phyloP scores from a whole-genome alignment of 2,113 vertebrate genomes.

The Leucosticte australis region DNA sequence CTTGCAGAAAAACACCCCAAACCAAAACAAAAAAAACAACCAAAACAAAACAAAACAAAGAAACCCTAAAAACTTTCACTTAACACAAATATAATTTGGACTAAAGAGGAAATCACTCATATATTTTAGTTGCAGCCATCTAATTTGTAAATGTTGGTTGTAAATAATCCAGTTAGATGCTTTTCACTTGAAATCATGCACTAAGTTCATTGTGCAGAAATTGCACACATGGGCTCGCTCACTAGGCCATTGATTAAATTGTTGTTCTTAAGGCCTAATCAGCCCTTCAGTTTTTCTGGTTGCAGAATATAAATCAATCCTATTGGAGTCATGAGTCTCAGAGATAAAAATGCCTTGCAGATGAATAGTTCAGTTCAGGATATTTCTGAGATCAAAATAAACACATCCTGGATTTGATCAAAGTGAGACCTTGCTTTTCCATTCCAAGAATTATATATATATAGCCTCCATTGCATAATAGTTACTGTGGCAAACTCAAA shows the following conservation, averaged over 20 bases:
- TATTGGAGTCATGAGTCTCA: fast-evolving
- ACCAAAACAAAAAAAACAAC: not conserved
- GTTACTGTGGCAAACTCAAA: not conserved
- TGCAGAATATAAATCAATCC: not conserved
- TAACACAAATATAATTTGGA: not conserved
- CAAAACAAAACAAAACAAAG: not conserved
- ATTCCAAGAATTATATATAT: not conserved
- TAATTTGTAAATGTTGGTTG: slow-evolving; percentile 30
- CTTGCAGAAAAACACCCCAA: not conserved
- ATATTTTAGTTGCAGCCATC: not conserved
- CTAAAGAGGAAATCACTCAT: slow-evolving; percentile 1
- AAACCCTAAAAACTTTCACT: not conserved
- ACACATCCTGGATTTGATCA: not conserved
- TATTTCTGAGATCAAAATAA: not conserved
- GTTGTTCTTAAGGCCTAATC: not conserved
- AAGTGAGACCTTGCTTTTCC: not conserved
- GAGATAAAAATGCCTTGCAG: not conserved
- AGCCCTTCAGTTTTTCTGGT: not conserved
- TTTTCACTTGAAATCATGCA: not conserved
- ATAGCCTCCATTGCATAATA: not conserved
- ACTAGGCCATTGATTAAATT: slow-evolving; percentile 3
- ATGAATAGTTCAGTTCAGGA: not conserved
- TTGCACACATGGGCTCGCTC: not conserved
- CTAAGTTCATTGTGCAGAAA: not conserved
- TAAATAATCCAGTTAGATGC: slow-evolving; percentile 5